phyloP scores from a whole-genome alignment of 2,888 invertebrate genomes.

The Chymomyza procnemis region DNA sequence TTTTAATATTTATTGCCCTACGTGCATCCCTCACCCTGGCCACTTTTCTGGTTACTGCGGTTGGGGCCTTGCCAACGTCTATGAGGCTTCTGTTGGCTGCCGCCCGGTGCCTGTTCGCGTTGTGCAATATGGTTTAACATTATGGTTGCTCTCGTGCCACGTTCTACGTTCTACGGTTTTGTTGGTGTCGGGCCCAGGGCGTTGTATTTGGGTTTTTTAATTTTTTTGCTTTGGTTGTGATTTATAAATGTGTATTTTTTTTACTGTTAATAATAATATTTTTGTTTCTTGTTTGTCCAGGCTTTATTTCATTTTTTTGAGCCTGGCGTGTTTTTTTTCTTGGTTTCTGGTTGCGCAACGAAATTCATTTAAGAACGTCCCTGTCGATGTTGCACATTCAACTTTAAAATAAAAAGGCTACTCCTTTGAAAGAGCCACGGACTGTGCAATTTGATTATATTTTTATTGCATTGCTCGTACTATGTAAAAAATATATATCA shows the following conservation, averaged over 20 bases:
- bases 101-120: conserved; percentile 4
- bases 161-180: neutral
- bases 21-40: neutral
- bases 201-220: conserved; percentile 9
- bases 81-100: conserved; percentile 5
- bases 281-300: conserved; percentile 2
- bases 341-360: neutral
- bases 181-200: neutral
- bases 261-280: conserved; percentile 14
- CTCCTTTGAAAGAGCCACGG: neutral
- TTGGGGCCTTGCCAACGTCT: conserved; percentile 1
- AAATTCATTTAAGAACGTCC: neutral
- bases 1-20: conserved; percentile 23
- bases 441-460: neutral
- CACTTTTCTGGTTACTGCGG: neutral
- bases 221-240: conserved; percentile 12
- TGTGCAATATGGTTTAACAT: neutral
- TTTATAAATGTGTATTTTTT: conserved; percentile 22
- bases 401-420: neutral
- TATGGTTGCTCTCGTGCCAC: conserved; percentile 1
- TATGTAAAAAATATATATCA: no score
- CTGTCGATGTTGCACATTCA: neutral
- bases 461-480: neutral
- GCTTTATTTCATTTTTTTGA: conserved; percentile 5
- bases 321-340: neutral